These are phyloP conservation scores for Wasmannia auropunctata DNA, from an alignment of 1,140 invertebrate species.

Conservation along the genomic window DNA sequence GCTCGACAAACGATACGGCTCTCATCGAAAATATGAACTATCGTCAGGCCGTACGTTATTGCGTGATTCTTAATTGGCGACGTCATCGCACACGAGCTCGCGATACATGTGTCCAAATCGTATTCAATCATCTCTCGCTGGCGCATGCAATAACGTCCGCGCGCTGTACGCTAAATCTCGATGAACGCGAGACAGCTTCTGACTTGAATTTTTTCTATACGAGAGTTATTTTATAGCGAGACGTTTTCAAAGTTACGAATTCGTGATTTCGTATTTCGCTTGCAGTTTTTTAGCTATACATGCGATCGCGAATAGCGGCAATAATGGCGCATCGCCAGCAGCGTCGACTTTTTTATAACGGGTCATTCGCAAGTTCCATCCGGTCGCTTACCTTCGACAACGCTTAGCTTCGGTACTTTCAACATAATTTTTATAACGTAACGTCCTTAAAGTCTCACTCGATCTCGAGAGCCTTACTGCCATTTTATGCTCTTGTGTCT, in stretches of 20 bases:
- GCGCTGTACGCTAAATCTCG: background rate
- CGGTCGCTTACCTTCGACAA: background rate
- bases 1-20: slow-evolving; percentile 25
- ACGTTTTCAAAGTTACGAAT: background rate
- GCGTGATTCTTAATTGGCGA: slow-evolving; percentile 34
- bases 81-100: background rate
- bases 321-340: background rate
- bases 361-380: background rate
- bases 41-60: slow-evolving; percentile 2
- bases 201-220: background rate
- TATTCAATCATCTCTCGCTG: background rate
- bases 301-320: background rate
- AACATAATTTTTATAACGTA: background rate
- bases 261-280: background rate
- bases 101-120: background rate
- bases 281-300: background rate
- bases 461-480: background rate
- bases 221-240: background rate
- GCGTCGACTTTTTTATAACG: background rate
- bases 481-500: background rate
- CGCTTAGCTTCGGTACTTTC: background rate
- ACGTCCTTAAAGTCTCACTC: no score
- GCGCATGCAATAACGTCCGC: background rate
- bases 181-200: background rate
- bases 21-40: slow-evolving; percentile 22